Base-by-base conservation (phyloP, 2,797 vertebrate species). In the Lates japonicus region DNA sequence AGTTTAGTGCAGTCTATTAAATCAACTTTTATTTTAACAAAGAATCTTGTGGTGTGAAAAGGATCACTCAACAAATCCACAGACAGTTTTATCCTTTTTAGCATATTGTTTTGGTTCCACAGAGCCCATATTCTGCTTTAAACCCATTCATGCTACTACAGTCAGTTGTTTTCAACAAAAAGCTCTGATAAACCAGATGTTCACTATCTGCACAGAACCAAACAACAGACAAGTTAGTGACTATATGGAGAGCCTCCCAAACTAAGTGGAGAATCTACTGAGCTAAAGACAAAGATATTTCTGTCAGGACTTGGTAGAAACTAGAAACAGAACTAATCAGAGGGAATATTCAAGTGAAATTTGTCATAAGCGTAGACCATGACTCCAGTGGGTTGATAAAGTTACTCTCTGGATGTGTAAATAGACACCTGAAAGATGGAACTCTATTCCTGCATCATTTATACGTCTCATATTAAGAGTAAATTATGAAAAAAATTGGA, bases 1-100 rank as follows among this genome's bases (percentile, higher is more conserved):
- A 22, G 19, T 62, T 60, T 29, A 35, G 4, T 46, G 22, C 4
- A 42, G 20, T 11, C 25, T 42, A 4, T 62, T 29, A 63, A 62
- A 69, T 49, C 39, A 35, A 51, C 19, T 6, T 41, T 16, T 22
- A 35, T 16, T 16, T 13, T 49, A 70, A 60, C 41, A 81, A 52
- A 13, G 51, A 16, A 42, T 55, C 14, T 25, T 74, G 17, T 25
- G 51, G 54, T 39, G 44, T n/a, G 11, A 57, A 49, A 44, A 7
- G n/a, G 7, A 44, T 62, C 19, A 39, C 2, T 39, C 5, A 8
- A 35, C n/a, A n/a, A n/a, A 35, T 12, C 39, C 2, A 41, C 39
- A 41, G 39, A 41, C 39, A 41, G 10, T 42, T 42, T 11, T 42
- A 13, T 3, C 41, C 11, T 42, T 42, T 42, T 42, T 37, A 37